Conservation (phyloP, 2,113 vertebrate species). For the Anoura caudifer region DNA sequence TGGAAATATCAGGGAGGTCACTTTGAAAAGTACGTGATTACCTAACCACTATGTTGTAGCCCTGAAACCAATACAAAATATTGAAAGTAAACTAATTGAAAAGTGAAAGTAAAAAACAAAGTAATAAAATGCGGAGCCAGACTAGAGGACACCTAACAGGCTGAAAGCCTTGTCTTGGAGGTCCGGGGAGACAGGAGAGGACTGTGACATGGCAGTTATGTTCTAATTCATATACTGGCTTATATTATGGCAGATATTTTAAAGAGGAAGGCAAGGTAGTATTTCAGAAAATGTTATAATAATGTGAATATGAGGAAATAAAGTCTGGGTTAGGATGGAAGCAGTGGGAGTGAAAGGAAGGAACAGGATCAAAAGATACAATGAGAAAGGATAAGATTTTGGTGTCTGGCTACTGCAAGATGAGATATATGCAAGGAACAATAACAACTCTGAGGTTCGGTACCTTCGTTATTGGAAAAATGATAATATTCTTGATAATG, state of each 20-base stretch:
- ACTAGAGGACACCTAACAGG: neutral
- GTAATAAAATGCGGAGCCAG: neutral
- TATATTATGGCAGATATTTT: neutral
- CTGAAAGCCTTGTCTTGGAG: neutral
- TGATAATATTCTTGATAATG: neutral
- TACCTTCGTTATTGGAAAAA: neutral
- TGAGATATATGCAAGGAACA: neutral
- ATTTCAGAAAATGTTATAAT: neutral
- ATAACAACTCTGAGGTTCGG: neutral
- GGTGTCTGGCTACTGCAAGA: neutral
- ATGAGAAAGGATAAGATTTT: neutral
- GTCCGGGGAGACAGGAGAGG: neutral
- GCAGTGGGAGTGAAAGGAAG: neutral
- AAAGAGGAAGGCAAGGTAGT: neutral
- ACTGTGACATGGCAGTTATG: neutral
- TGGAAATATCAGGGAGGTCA: neutral
- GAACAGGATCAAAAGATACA: neutral
- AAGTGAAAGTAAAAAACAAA: neutral
- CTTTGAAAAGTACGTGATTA: neutral
- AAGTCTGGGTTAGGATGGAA: neutral
- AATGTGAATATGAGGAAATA: neutral
- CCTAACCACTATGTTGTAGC: neutral
- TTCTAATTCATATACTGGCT: neutral
- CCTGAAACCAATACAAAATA: neutral
- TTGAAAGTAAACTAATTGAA: neutral